Percentiles rank a stretch among this genome's conserved stretches.
Conservation (phyloP, 2,888 invertebrate genomes). For the Polymixis lichenea region DNA sequence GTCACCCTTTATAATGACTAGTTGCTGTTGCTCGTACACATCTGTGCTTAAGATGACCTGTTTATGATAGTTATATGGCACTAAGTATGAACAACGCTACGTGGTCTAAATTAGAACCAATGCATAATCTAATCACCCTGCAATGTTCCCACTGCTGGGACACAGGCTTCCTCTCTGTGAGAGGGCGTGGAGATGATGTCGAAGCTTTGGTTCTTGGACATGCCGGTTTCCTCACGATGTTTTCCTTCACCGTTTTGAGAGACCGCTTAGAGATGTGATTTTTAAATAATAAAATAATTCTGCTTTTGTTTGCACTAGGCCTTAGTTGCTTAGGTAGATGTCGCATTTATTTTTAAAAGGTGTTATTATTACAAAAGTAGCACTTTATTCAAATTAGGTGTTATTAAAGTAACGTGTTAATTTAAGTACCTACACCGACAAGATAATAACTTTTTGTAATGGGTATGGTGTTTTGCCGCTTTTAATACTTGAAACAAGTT, state of each 20-base stretch:
- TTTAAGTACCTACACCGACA: slow-evolving; percentile 13
- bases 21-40: not conserved
- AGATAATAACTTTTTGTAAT: slow-evolving; percentile 35
- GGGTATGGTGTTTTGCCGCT: not conserved
- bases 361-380: slow-evolving; percentile 10
- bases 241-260: too few species aligned
- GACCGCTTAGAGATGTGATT: not conserved
- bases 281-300: not conserved
- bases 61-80: not conserved
- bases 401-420: slow-evolving; percentile 28
- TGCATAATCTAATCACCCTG: too few species aligned
- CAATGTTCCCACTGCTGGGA: too few species aligned
- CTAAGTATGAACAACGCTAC: not conserved
- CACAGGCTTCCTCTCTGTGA: too few species aligned
- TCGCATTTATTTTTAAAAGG: slow-evolving; percentile 8
- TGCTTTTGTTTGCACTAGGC: not conserved
- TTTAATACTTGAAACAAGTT: not conserved
- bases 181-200: too few species aligned
- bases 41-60: not conserved
- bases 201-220: too few species aligned
- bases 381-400: slow-evolving; percentile 33
- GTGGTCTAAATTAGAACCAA: too few species aligned
- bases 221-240: too few species aligned
- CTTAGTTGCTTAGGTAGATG: not conserved
- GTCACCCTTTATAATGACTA: slow-evolving; percentile 6